These are phyloP conservation scores for Cassiopea xamachana DNA, from an alignment of 30 jellyfish, hydroid and myxozoan genomes.

Conservation along the genomic window DNA sequence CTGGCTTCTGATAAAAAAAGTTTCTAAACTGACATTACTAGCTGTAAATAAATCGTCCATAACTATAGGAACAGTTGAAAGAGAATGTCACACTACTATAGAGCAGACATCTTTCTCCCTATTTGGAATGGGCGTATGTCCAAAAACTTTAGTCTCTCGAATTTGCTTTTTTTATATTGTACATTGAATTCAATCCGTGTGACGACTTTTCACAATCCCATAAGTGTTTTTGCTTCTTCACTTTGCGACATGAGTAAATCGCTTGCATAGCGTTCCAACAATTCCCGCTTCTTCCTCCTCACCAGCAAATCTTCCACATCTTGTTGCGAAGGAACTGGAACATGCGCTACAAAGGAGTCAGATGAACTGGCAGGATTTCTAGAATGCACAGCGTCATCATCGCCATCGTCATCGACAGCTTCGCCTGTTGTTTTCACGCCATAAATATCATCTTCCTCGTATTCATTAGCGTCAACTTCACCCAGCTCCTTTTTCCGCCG, in stretches of 20 bases:
- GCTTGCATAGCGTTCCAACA: conserved; percentile 94
- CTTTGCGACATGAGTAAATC: conserved; percentile 87
- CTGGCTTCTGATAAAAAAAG: no score
- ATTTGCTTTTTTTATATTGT: no score
- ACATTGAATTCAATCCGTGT: no score
- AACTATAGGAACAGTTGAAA: no score
- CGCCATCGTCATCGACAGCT: not conserved
- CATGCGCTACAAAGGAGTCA: conserved; percentile 94
- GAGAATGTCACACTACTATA: no score
- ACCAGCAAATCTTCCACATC: conserved; percentile 96
- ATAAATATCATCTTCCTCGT: conserved; percentile 77
- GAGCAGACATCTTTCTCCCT: no score
- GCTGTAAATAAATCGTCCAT: no score
- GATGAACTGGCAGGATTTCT: conserved; percentile 5
- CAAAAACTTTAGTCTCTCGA: no score
- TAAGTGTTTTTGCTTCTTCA: conserved; percentile 89
- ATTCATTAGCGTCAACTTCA: conserved; percentile 72
- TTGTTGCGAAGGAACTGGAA: conserved; percentile 96
- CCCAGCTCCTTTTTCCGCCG: conserved; percentile 77
- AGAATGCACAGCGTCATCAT: conserved; percentile 58
- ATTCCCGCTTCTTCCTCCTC: conserved; percentile 86
- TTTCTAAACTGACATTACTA: no score
- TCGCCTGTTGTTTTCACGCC: conserved; percentile 59
- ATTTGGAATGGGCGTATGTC: no score
- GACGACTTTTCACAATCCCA: conserved; percentile 72